Conservation (phyloP, 2,113 vertebrate species). For the Catharus minimus region DNA sequence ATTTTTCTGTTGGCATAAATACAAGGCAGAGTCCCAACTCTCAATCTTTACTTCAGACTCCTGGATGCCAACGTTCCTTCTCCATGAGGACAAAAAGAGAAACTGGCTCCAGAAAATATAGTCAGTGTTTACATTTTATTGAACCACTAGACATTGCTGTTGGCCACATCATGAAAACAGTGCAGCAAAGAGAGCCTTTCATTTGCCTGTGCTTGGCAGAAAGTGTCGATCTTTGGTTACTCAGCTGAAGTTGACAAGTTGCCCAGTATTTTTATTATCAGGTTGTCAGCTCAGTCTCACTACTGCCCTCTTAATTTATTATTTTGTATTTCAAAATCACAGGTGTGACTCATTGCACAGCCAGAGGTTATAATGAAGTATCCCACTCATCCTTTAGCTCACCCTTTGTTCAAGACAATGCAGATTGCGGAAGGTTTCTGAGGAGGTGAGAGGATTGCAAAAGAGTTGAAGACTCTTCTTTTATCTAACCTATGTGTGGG, state of each 20-base stretch:
- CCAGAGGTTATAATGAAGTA: slow-evolving; percentile 69
- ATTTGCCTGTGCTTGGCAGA: slow-evolving; percentile 42
- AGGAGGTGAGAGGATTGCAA: slow-evolving; percentile 55
- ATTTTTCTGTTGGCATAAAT: neutral
- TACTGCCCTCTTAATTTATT: slow-evolving; percentile 64
- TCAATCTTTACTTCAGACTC: neutral
- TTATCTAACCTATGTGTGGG: slow-evolving; percentile 53
- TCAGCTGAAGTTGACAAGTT: slow-evolving; percentile 59
- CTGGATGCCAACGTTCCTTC: neutral
- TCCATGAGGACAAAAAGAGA: neutral
- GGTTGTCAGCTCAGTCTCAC: slow-evolving; percentile 55
- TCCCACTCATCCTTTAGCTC: slow-evolving; percentile 60
- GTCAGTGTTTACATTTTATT: slow-evolving; percentile 42
- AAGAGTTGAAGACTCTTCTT: slow-evolving; percentile 23
- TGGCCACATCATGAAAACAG: slow-evolving; percentile 25
- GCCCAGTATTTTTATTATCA: slow-evolving; percentile 64
- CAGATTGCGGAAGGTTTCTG: slow-evolving; percentile 53
- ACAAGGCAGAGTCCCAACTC: neutral
- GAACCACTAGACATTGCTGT: slow-evolving; percentile 40
- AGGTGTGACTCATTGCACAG: slow-evolving; percentile 61
- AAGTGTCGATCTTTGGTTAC: slow-evolving; percentile 31
- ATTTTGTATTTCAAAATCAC: slow-evolving; percentile 61
- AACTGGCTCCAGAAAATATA: neutral
- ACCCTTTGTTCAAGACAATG: slow-evolving; percentile 50
- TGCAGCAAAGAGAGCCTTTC: slow-evolving; percentile 28